Base-by-base conservation (phyloP, 2,797 vertebrate genomes). In the Microchirus variegatus region DNA sequence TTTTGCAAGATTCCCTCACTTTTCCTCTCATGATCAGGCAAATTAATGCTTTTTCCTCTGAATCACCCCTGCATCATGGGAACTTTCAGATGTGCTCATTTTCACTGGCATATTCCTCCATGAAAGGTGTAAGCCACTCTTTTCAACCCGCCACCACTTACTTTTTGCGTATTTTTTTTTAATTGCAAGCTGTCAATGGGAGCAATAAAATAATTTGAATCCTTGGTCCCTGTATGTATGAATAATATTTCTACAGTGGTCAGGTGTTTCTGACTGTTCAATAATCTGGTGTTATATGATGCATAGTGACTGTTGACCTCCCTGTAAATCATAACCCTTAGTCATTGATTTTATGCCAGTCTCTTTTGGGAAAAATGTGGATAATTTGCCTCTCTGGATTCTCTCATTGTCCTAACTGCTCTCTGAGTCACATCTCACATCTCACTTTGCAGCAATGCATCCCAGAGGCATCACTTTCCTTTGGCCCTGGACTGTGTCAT, bases 391-490 rank as follows among this genome's bases (percentile, higher is more conserved):
- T 78, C 74, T 68, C 84, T 81, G 83, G 68, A 75, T 67, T 67
- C 69, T 72, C 50, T 88, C 70, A 64, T 66, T 72, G 70, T 61
- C 54, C 35, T 61, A 43, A 61, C 58, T 73, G 53, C 70, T 80
- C 58, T 44, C 36, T 82, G 75, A 88, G 76, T 90, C 87, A 84
- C 75, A 66, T 83, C 66, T 90, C 87, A 84, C 75, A 66, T 83
- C 66, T 82, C 53, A 73, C 68, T 80, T 61, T 69, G 43, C 54
- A 78, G 62, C 77, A 57, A 67, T 73, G 72, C 76, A 76, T 78
- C 73, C 77, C 78, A 65, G 61, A 50, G 66, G 77, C 78, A 81
- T 81, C 64, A 37, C 71, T 82, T 46, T 73, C 67, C 75, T 69
- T 58, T 53, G 62, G 59, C 14, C 52, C 84, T 78, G 83, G 75